Base-by-base conservation (phyloP, 2,113 vertebrate species). In the Psephotus haematonotus region DNA sequence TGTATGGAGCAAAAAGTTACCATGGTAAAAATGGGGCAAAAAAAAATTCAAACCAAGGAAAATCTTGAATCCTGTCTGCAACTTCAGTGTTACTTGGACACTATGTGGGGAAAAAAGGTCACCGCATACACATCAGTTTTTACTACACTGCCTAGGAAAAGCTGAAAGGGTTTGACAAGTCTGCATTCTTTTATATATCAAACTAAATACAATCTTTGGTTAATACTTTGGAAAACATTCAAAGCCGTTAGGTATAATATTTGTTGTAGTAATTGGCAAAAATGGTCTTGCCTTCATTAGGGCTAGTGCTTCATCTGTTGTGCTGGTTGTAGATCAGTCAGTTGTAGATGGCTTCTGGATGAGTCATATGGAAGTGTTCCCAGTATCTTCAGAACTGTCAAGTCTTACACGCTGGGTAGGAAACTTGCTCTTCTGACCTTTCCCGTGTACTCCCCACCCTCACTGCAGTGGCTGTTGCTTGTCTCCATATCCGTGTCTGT, bases 181-280 rank as follows among this genome's bases (percentile, higher is more conserved):
- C 87, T 94, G 59, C 79, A 77, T 70, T 94, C 75, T 62, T 93
- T 88, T 55, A 41, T 69, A 63, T 27, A 78, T 92, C 75, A 86
- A 90, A 94, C 71, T 82, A 88, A 93, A 83, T n/a, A 72, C 39
- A 49, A 31, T 77, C 79, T 74, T 87, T 76, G 24, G 25, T 76
- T 93, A 67, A 67, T 50, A 35, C 33, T 39, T 86, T 93, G 82
- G 59, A 80, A 90, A 77, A 64, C 65, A 50, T 31, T 92, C 75
- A 85, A 80, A 89, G n/a, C 71, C 7, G 10, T 94, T 67, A 74
- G 90, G 75, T 90, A 47, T 50, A 76, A 67, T 82, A 37, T 31
- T 91, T 92, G 6, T 52, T 65, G 44, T 39, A 72, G 24, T 86
- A 74, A 13, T 5, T 90, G 84, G 82, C 63, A 81, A 62, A 62